Evolutionary conservation across 2,888 invertebrate species (phyloP).

Genomic region (Orchesellides sinensis): DNA sequence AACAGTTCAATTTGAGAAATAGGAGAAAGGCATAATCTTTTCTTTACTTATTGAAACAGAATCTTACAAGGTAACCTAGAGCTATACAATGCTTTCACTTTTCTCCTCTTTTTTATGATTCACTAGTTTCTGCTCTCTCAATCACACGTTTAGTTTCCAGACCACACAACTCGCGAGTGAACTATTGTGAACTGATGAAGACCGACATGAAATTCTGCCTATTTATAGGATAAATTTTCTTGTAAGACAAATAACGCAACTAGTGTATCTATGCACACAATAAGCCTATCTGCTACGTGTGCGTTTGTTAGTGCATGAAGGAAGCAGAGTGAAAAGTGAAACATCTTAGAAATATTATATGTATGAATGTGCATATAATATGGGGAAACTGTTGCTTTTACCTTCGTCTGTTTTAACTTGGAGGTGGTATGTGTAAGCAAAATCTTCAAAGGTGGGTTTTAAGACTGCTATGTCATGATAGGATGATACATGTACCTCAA

Average conservation of each 20-base stretch:
- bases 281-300: background rate
- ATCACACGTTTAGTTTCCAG: background rate
- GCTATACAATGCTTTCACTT: no score
- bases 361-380: constrained; percentile 7
- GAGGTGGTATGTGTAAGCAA: no score
- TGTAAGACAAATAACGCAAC: constrained; percentile 10
- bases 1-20: background rate
- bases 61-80: no score
- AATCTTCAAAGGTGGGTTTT: no score
- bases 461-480: background rate
- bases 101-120: background rate
- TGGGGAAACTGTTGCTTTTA: constrained; percentile 42
- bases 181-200: constrained; percentile 51
- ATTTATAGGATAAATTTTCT: constrained; percentile 52
- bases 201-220: constrained; percentile 20
- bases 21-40: background rate
- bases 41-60: background rate
- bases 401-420: constrained; percentile 8
- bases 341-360: constrained; percentile 4
- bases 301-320: constrained; percentile 16
- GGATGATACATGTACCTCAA: background rate
- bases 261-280: constrained; percentile 11
- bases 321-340: constrained; percentile 29
- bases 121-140: background rate
- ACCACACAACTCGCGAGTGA: constrained; percentile 39